These are phyloP conservation scores for Puntigrus tetrazona DNA, from an alignment of 2,113 vertebrate species.

Conservation along the genomic window DNA sequence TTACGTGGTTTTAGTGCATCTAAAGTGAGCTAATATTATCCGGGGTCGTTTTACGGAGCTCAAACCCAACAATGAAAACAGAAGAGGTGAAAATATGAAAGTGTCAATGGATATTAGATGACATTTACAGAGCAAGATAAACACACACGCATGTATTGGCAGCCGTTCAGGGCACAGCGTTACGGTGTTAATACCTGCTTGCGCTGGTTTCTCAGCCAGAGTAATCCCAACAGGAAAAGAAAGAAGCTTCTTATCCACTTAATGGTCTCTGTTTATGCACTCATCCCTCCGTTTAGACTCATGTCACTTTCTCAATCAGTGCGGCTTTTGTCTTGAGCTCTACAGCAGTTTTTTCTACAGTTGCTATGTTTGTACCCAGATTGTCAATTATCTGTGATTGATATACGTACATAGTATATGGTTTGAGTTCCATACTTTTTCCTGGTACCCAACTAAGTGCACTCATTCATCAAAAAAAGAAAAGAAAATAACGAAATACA, in stretches of 20 bases:
- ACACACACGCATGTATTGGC: background rate
- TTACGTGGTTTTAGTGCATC: background rate
- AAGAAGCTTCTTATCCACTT: slow-evolving; percentile 60
- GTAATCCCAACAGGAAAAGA: slow-evolving; percentile 56
- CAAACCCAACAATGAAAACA: background rate
- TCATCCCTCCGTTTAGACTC: slow-evolving; percentile 15
- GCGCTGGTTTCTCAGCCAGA: slow-evolving; percentile 60
- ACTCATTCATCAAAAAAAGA: background rate
- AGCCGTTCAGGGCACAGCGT: slow-evolving; percentile 46
- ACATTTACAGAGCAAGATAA: background rate
- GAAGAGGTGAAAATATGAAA: background rate
- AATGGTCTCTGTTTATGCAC: slow-evolving; percentile 43
- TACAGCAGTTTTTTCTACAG: background rate
- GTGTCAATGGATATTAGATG: background rate
- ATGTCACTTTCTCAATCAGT: slow-evolving; percentile 39
- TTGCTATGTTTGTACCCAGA: background rate
- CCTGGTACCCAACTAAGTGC: background rate
- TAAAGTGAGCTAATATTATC: background rate
- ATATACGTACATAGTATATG: too few species aligned
- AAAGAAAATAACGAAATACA: background rate
- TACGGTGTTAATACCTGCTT: slow-evolving; percentile 69
- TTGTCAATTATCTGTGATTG: background rate
- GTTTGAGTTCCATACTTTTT: background rate
- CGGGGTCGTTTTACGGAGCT: background rate
- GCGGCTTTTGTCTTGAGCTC: slow-evolving; percentile 24